These are phyloP conservation scores for Porites lobata DNA, from an alignment of 92 coral and sea anemone species.

Conservation along the genomic window DNA sequence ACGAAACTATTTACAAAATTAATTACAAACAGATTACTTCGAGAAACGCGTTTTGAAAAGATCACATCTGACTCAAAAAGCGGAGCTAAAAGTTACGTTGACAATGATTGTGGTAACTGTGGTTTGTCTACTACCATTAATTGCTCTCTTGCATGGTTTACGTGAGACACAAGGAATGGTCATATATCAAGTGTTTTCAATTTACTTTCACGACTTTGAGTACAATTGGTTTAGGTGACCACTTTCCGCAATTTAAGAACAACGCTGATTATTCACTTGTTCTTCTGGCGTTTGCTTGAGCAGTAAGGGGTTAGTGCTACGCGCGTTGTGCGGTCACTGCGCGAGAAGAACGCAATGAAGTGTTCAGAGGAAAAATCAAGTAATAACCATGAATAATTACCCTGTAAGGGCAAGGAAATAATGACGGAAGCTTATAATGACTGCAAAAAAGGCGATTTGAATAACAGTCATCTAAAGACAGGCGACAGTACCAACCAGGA, in stretches of 20 bases:
- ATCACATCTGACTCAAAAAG: slow-evolving; percentile 1
- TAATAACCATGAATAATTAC: neutral
- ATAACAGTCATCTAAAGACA: too few species aligned
- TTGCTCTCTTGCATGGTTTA: slow-evolving; percentile 49
- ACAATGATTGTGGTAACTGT: slow-evolving; percentile 24
- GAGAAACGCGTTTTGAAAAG: slow-evolving; percentile 38
- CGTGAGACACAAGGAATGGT: slow-evolving; percentile 68
- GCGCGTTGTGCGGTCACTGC: slow-evolving; percentile 53
- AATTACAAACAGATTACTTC: neutral
- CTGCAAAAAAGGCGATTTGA: too few species aligned
- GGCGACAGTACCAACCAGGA: too few species aligned
- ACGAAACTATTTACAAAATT: slow-evolving; percentile 47
- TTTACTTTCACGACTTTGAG: slow-evolving; percentile 72
- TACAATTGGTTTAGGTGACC: slow-evolving; percentile 85
- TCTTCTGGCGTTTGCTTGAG: slow-evolving; percentile 64
- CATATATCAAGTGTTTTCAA: slow-evolving; percentile 71
- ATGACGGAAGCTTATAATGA: neutral
- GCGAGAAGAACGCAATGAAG: slow-evolving; percentile 6
- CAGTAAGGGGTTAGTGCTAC: slow-evolving; percentile 64
- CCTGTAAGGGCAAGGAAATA: neutral
- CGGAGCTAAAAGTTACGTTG: slow-evolving; percentile 60
- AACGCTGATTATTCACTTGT: slow-evolving; percentile 59
- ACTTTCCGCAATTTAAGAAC: slow-evolving; percentile 57
- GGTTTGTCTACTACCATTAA: slow-evolving; percentile 52
- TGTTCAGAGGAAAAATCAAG: neutral